Percentiles rank a stretch among this genome's conserved stretches.
Evolutionary conservation across 2,797 vertebrate species (phyloP).

Genomic region (Neosalanx taihuensis): DNA sequence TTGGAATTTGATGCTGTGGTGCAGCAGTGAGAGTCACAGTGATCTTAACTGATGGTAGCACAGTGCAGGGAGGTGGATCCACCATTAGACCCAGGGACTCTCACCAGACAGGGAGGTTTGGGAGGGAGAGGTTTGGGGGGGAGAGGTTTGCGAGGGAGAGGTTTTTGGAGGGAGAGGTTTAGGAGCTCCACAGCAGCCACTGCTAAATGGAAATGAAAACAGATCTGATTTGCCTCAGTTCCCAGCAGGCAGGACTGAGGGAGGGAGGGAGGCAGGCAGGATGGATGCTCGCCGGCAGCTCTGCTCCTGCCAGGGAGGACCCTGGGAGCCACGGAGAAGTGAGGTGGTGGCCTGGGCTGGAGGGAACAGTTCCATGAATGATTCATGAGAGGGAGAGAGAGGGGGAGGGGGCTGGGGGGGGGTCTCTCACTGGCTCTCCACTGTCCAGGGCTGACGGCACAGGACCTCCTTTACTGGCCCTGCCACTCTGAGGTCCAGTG

Average conservation of each 20-base stretch:
- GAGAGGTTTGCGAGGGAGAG: conserved; percentile 29
- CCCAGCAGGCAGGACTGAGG: conserved; percentile 43
- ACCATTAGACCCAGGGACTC: neutral
- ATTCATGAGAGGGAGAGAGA: conserved; percentile 39
- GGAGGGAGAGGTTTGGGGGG: conserved; percentile 36
- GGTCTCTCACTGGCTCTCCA: conserved; percentile 32
- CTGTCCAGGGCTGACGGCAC: conserved; percentile 42
- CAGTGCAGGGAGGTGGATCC: no score
- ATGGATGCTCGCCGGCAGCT: conserved; percentile 30
- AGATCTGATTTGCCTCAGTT: conserved; percentile 52
- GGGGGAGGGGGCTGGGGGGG: no score
- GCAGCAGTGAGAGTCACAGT: no score
- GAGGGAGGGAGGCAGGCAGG: conserved; percentile 44
- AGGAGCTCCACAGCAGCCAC: conserved; percentile 44
- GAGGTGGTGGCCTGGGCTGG: conserved; percentile 37
- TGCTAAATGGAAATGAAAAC: conserved; percentile 50
- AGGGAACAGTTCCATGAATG: conserved; percentile 51
- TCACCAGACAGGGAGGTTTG: neutral
- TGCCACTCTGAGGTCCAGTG: conserved; percentile 23
- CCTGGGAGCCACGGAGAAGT: conserved; percentile 48
- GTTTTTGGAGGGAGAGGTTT: neutral
- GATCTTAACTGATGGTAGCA: no score
- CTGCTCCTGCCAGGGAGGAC: conserved; percentile 40
- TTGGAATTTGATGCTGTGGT: no score
- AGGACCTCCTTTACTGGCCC: conserved; percentile 49